A percentile compares a stretch with the other conserved stretches of the same genome.
Evolutionary conservation across 2,113 vertebrate genomes (phyloP).

Genomic region (Pristiophorus japonicus): DNA sequence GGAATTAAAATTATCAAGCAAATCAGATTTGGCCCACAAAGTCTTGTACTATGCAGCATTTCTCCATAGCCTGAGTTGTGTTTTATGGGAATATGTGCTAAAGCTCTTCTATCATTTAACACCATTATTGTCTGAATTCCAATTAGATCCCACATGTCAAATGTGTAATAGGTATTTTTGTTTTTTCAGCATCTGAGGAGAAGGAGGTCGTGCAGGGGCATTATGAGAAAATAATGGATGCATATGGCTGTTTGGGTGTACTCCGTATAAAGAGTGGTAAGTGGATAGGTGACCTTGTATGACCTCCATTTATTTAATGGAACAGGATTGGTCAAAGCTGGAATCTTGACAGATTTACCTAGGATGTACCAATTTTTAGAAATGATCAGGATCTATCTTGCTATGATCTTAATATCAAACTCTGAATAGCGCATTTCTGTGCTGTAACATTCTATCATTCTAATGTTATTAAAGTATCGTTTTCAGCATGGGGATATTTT

Average conservation of each 20-base stretch:
- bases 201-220: constrained; percentile 65
- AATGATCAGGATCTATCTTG: not conserved
- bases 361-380: not conserved
- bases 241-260: constrained; percentile 65
- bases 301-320: not conserved
- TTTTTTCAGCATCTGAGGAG: constrained; percentile 61
- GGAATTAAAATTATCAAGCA: not conserved
- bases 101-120: not conserved
- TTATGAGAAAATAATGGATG: constrained; percentile 62
- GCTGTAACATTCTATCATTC: not conserved
- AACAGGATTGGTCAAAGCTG: not conserved
- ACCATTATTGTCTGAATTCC: not conserved
- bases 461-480: not conserved
- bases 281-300: constrained; percentile 38
- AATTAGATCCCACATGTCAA: not conserved
- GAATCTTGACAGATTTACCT: not conserved
- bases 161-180: not conserved
- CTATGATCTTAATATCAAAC: not conserved
- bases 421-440: not conserved
- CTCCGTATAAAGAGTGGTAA: constrained; percentile 63
- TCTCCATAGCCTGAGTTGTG: not conserved
- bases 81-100: not conserved
- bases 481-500: not conserved
- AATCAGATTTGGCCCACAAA: not conserved
- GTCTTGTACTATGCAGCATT: not conserved